Conservation (phyloP, 1,140 invertebrate genomes). For the Sinonovacula constricta region DNA sequence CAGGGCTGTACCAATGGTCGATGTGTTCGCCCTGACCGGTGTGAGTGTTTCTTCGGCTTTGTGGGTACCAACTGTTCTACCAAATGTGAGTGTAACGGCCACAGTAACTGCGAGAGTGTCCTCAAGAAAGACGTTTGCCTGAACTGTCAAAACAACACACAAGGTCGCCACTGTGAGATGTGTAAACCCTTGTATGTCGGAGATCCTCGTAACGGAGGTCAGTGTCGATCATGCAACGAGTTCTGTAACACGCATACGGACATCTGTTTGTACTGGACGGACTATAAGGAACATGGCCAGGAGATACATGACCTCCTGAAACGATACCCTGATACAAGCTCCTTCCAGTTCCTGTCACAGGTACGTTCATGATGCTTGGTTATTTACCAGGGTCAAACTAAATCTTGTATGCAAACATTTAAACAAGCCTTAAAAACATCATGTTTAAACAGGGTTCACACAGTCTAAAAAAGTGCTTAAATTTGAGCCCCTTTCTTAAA, state of each 20-base stretch:
- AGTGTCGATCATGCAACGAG: constrained; percentile 91
- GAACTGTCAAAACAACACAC: constrained; percentile 94
- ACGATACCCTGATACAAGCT: not conserved
- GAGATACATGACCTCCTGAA: not conserved
- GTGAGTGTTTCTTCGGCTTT: constrained; percentile 95
- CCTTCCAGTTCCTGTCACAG: not conserved
- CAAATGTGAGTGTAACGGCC: constrained; percentile 96
- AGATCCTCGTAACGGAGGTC: constrained; percentile 90
- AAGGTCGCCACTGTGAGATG: constrained; percentile 89
- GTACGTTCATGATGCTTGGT: no score
- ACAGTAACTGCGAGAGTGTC: constrained; percentile 93
- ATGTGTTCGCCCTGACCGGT: constrained; percentile 91
- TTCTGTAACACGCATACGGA: constrained; percentile 94
- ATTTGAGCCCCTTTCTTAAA: no score
- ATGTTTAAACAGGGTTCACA: no score
- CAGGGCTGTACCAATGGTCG: constrained; percentile 93
- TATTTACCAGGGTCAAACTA: no score
- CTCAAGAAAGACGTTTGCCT: constrained; percentile 90
- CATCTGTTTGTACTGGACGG: constrained; percentile 84
- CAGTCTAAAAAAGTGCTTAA: no score
- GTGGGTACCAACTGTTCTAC: constrained; percentile 96
- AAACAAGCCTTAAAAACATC: no score
- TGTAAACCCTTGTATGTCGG: constrained; percentile 94
- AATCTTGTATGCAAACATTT: no score
- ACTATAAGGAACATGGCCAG: not conserved